Base-by-base conservation (phyloP, 2,797 vertebrate species). In the Esox masquinongy region DNA sequence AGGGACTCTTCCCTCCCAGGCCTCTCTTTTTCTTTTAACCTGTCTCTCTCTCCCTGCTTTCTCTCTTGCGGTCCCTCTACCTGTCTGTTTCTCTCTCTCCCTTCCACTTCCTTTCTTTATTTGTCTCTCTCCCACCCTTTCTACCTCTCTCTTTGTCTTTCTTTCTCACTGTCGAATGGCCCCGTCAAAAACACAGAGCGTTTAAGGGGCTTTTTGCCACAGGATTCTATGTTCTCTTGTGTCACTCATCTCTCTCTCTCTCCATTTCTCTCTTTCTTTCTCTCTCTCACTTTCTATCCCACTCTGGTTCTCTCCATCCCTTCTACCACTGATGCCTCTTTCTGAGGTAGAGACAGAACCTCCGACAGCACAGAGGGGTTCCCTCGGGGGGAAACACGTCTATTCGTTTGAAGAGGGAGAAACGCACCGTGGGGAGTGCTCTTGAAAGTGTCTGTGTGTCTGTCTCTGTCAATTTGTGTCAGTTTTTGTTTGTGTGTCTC, bases 331-430 rank as follows among this genome's bases (percentile, higher is more conserved):
- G 63, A 83, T 73, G 72, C 50, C 74, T 78, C 73, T 78, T 75
- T 82, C 63, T 56, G 50, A 73, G 15, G 36, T 61, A 36, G 68
- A 84, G 50, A 73, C 56, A 82, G 79, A 82, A 75, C 19, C 47
- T n/a, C 59, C 39, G 34, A 8, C 49, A 68, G 34, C 34, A n/a
- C 6, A 19, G 36, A 76, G 74, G 83, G 56, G 31, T 6, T 83
- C 77, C 78, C 74, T 70, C 36, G 69, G 80, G 82, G 81, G 81
- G 79, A 73, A 59, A 75, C 72, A 68, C 36, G 61, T 86, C 73
- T 85, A 68, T 72, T 76, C 79, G 87, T 39, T 86, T 79, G 66
- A 84, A 85, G 73, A 80, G 6, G 69, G 34, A 51, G 0, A 0
- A 11, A 26, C 8, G 76, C 81, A 77, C 68, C 74, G 75, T 74